Conservation (phyloP, 2,113 vertebrate species). For the Recurvirostra avosetta region DNA sequence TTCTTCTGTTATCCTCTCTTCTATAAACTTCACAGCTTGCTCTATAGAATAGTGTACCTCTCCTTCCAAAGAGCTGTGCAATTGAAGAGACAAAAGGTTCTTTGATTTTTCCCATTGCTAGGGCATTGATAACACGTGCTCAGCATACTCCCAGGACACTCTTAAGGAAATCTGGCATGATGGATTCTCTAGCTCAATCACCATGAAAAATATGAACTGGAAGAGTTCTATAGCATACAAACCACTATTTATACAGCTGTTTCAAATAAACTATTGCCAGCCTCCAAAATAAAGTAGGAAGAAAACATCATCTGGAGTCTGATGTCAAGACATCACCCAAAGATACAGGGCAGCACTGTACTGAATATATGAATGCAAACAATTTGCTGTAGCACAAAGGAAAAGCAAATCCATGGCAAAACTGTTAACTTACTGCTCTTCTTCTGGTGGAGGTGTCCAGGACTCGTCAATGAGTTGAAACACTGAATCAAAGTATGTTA, state of each 20-base stretch:
- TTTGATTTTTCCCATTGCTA: neutral
- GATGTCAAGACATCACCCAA: neutral
- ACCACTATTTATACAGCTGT: neutral
- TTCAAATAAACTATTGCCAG: neutral
- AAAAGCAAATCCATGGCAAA: neutral
- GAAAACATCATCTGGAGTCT: neutral
- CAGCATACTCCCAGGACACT: neutral
- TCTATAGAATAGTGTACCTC: conserved; percentile 84
- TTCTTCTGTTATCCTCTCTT: conserved; percentile 84
- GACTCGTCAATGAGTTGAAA: conserved; percentile 90
- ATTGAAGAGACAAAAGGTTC: neutral
- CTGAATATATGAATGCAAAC: neutral
- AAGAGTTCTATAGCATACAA: neutral
- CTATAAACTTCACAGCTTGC: conserved; percentile 88
- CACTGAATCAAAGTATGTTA: conserved; percentile 93
- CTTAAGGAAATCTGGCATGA: neutral
- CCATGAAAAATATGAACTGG: neutral
- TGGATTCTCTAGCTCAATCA: neutral
- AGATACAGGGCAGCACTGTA: neutral
- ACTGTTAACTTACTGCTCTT: conserved; percentile 86
- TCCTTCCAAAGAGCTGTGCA: conserved; percentile 86
- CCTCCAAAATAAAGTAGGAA: neutral
- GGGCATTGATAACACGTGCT: neutral
- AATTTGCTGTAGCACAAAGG: neutral
- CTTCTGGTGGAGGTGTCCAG: conserved; percentile 87